Base-by-base conservation (phyloP, 1,140 invertebrate species). In the Zaprionus ghesquierei region DNA sequence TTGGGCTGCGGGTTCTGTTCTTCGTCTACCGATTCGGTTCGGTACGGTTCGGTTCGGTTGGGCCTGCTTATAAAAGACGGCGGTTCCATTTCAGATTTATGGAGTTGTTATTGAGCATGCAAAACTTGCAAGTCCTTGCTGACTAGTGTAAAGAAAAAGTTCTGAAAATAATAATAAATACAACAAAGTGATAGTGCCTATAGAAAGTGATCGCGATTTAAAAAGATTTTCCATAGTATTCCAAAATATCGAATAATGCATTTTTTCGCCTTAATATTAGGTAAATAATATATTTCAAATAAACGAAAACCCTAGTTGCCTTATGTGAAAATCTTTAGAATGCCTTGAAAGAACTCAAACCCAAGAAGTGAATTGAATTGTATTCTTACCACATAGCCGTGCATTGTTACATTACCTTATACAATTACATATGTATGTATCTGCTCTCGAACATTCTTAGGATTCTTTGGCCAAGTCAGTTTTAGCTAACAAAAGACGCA, bases 1-100 rank as follows among this genome's bases (percentile, higher is more conserved):
- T 75, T 78, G 82, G 70, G 75, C 79, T 86, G 78, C 75, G 81
- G 78, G 75, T 87, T 87, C 69, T 64, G 74, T 86, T 85, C 81
- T 85, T 84, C 71, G 80, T 50, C 41, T 38, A 51, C 29, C 50
- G 60, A 54, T 20, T 73, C 70, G 50, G 44, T 49, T 60, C 38
- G 63, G 61, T 59, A 68, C 56, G 64, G 58, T 50, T 61, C 70
- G 63, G 33, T 62, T 56, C 44, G 51, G 65, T 55, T 69, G 44
- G 61, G 58, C 58, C 74, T 86, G 33, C 44, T 79, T 86, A 86
- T 86, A 86, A 86, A 89, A 86, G 84, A 72, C 75, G 68, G 68
- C 69, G 71, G 15, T 71, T 64, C 69, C 69, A 60, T 59, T 70
- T 70, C 64, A 58, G 53, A 38, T 81, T 77, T 61, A 79, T 87